Conservation (phyloP, 2,888 invertebrate species). For the Sisyra terminalis region DNA sequence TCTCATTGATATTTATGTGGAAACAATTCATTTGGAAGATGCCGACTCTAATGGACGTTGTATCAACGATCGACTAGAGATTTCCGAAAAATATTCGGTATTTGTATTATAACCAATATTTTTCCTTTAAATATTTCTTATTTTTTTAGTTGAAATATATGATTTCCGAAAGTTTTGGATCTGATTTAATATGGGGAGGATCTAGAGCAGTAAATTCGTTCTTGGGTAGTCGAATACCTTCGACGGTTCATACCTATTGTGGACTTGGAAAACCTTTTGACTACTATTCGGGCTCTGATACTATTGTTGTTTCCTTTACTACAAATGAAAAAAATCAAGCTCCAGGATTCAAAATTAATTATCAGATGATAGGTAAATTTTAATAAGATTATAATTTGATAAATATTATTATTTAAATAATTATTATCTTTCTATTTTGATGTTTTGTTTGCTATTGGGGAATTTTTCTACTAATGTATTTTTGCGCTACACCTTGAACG, state of each 20-base stretch:
- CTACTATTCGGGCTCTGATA: constrained; percentile 28
- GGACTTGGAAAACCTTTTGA: constrained; percentile 31
- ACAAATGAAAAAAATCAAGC: constrained; percentile 26
- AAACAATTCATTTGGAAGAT: constrained; percentile 36
- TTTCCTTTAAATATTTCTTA: too few relatives aligned
- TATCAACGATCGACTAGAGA: constrained; percentile 29
- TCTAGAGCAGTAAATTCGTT: too few relatives aligned
- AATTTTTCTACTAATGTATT: too few relatives aligned
- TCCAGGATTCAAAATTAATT: constrained; percentile 50
- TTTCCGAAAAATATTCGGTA: constrained; percentile 21
- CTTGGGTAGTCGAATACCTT: constrained; percentile 12
- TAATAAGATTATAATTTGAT: neutral
- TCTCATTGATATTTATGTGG: constrained; percentile 33
- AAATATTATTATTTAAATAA: too few relatives aligned
- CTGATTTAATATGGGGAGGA: too few relatives aligned
- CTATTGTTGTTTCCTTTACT: constrained; percentile 32
- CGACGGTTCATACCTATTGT: constrained; percentile 30
- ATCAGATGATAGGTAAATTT: constrained; percentile 31
- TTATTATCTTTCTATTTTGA: too few relatives aligned
- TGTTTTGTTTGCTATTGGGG: too few relatives aligned
- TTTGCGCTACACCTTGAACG: too few relatives aligned
- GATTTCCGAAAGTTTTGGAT: too few relatives aligned
- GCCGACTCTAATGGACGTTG: constrained; percentile 27
- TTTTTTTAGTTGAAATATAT: too few relatives aligned
- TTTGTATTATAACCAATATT: too few relatives aligned